Evolutionary conservation across 2,888 invertebrate species (phyloP), one percentile per base, ranked within the genome.

Genomic region (Dugesia japonica): DNA sequence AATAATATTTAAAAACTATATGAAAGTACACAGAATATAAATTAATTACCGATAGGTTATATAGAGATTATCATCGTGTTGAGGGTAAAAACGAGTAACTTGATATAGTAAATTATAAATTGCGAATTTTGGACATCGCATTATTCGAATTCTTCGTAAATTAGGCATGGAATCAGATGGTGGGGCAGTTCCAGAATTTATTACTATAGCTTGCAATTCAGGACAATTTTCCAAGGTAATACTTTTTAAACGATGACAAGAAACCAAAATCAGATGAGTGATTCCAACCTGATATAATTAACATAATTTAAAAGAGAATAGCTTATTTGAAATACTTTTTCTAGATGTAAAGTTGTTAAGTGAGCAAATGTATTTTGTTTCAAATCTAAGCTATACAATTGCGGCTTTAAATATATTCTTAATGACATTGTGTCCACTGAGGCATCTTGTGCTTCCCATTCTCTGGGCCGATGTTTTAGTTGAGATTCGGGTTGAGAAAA

Each of bases 61-160:
- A 31, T 26, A 76, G 28, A 76, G 71, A 73, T 76, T 76, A 17
- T 76, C 76, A 26, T 72, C 76, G 26, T 76, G 76, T n/a, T 71
- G 26, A 15, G 75, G 75, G 73, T 71, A 75, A 7, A 75, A 71
- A 17, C 28, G 28, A 28, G 76, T 71, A 7, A 71, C 27, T 28
- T 74, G 27, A 28, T 73, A 73, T 26, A 76, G 33, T 7, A 72
- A 75, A 28, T 76, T 72, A 20, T 73, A 73, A 74, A 76, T 76
- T 26, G 76, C 76, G 75, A 76, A 76, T 33, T 76, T 72, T 26
- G 76, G 76, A 73, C 76, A 76, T 13, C 76, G 73, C 74, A 73
- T 31, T 15, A 76, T 76, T 23, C 76, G 31, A 73, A 76, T 33
- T 23, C 76, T 74, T n/a, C 72, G 27, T n/a, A 76, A 33, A 73